These are phyloP conservation scores for Rosalia funebris DNA, from an alignment of 2,888 invertebrate species.

Conservation along the genomic window DNA sequence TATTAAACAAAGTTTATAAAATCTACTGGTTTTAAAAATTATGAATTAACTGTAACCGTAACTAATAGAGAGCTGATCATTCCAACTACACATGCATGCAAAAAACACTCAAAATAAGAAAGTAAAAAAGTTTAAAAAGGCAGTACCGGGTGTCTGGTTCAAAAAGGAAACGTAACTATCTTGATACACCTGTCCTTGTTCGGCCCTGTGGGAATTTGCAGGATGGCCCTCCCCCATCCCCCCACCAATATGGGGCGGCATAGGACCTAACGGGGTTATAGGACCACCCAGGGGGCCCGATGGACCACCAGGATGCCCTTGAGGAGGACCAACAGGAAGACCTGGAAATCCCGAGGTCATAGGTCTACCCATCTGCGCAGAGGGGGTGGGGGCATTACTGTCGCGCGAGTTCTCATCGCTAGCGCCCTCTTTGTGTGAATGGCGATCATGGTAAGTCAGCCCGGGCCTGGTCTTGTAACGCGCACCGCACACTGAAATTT, in stretches of 20 bases:
- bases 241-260: slow-evolving; percentile 39
- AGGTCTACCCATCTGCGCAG: slow-evolving; percentile 57
- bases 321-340: slow-evolving; percentile 50
- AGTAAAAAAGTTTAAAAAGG: slow-evolving; percentile 57
- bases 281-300: slow-evolving; percentile 37
- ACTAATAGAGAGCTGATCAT: slow-evolving; percentile 48
- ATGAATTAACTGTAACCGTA: slow-evolving; percentile 30
- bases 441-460: slow-evolving; percentile 94
- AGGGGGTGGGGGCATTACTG: slow-evolving; percentile 60
- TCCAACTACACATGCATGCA: slow-evolving; percentile 60
- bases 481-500: slow-evolving; percentile 87
- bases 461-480: slow-evolving; percentile 97
- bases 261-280: slow-evolving; percentile 33
- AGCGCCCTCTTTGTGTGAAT: slow-evolving; percentile 80
- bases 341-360: slow-evolving; percentile 47
- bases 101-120: slow-evolving; percentile 54
- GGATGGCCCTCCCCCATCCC: slow-evolving; percentile 52
- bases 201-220: slow-evolving; percentile 51
- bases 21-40: slow-evolving; percentile 17
- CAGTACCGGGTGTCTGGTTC: slow-evolving; percentile 68
- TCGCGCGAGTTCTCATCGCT: slow-evolving; percentile 65
- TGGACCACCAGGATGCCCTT: slow-evolving; percentile 30
- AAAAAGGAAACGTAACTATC: slow-evolving; percentile 76
- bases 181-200: slow-evolving; percentile 69
- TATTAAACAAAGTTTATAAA: slow-evolving; percentile 26